A percentile compares a stretch with the other conserved stretches of the same genome.
These are phyloP conservation scores for Spodoptera frugiperda DNA, from an alignment of 1,140 invertebrate species.

Conservation along the genomic window DNA sequence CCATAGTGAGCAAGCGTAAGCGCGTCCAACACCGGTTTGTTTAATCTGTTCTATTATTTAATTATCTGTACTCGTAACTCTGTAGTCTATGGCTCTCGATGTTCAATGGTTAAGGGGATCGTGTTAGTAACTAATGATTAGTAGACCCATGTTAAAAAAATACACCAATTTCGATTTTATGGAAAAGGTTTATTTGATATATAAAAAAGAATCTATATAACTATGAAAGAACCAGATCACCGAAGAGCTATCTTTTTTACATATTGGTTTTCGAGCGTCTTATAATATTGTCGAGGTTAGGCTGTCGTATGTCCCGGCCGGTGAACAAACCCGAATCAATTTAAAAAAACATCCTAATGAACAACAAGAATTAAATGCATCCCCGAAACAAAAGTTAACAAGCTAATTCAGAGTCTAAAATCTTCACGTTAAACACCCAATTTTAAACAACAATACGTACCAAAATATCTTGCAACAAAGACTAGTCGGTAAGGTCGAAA, in stretches of 20 bases:
- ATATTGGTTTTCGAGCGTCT: slow-evolving; percentile 41
- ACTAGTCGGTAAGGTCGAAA: no score
- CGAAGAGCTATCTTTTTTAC: slow-evolving; percentile 62
- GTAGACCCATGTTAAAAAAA: slow-evolving; percentile 85
- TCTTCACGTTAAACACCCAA: not conserved
- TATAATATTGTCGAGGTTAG: slow-evolving; percentile 36
- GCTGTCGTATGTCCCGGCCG: slow-evolving; percentile 29
- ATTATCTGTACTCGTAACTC: slow-evolving; percentile 41
- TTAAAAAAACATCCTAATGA: no score
- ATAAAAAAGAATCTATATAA: slow-evolving; percentile 80
- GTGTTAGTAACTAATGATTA: slow-evolving; percentile 82
- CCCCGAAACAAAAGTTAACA: not conserved
- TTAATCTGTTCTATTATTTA: slow-evolving; percentile 49
- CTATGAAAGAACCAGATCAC: slow-evolving; percentile 82
- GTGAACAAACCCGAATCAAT: not conserved
- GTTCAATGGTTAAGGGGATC: slow-evolving; percentile 69
- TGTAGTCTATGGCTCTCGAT: slow-evolving; percentile 53
- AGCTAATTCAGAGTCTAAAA: no score
- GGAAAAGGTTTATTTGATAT: slow-evolving; percentile 85
- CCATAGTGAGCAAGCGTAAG: slow-evolving; percentile 76
- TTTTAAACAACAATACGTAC: not conserved
- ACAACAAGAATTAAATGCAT: not conserved
- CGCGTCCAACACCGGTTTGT: slow-evolving; percentile 68
- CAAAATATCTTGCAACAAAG: no score
- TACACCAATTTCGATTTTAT: slow-evolving; percentile 84